phyloP scores from a whole-genome alignment of 2,113 vertebrate species.

The Spea multiplicata region DNA sequence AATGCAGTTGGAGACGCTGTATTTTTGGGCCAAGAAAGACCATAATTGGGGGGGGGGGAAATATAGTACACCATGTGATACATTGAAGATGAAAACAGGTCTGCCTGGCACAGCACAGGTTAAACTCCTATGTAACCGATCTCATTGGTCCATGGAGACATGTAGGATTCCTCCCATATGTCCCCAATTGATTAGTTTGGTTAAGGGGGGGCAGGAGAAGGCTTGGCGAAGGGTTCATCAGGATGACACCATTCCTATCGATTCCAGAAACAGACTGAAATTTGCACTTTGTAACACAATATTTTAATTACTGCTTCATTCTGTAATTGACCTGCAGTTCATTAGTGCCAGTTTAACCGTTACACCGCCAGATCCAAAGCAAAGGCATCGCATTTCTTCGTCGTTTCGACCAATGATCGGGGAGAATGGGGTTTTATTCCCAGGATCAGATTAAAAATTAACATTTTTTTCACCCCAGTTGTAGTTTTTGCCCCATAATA shows the following conservation, averaged over 20 bases:
- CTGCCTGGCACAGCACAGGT: neutral
- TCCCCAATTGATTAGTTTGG: constrained; percentile 61
- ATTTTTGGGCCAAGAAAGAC: no score
- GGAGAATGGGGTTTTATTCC: no score
- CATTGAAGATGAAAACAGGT: neutral
- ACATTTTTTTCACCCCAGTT: no score
- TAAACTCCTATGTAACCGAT: constrained; percentile 7
- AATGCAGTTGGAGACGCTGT: no score
- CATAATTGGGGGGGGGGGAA: no score
- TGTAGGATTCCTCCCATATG: constrained; percentile 55
- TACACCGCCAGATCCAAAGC: neutral
- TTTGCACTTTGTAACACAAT: constrained; percentile 59
- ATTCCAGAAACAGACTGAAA: constrained; percentile 63
- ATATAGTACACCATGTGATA: no score
- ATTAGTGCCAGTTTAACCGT: constrained; percentile 52
- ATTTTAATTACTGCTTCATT: constrained; percentile 62
- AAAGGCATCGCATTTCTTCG: no score
- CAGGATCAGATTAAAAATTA: no score
- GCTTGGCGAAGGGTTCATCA: constrained; percentile 58
- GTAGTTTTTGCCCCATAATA: no score
- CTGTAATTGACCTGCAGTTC: constrained; percentile 56
- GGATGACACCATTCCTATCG: constrained; percentile 63
- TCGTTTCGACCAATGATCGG: no score
- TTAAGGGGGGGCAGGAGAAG: constrained; percentile 52
- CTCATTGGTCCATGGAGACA: neutral